Evolutionary conservation across 2,888 invertebrate species (phyloP), one percentile per base, ranked within the genome.

Genomic region (Orchesellides sinensis): DNA sequence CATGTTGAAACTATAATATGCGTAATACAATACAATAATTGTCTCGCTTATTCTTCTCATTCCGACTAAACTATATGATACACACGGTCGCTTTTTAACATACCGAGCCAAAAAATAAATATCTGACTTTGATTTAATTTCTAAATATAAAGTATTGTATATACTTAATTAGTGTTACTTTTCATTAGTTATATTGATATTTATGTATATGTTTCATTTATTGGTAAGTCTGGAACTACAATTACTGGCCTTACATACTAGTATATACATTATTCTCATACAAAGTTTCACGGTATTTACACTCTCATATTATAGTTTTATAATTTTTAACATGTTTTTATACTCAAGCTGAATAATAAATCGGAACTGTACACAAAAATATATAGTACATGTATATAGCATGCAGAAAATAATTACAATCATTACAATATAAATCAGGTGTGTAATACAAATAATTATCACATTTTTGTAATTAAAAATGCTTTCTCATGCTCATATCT

Each of bases 211-310:
- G 5, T 49, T 49, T 10, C 49, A 49, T n/a, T n/a, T n/a, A n/a
- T n/a, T n/a, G n/a, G n/a, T n/a, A n/a, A n/a, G 6, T n/a, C 49
- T 49, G 14, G 8, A 5, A 10, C 49, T 49, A n/a, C n/a, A 52
- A 19, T 52, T 52, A 17, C 17, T 17, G 19, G 54, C 69, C 75
- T 74, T 74, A 75, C 21, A 45, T 19, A 6, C 80, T 81, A 81
- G 21, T 82, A 82, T 82, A 35, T 82, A 82, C 81, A 82, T 82
- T 74, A 75, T 82, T 82, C 81, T 29, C 68, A 82, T 82, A 82
- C 81, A 82, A 69, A 66, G 68, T 73, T 68, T 69, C 74, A 69
- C 21, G 68, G 49, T 75, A 74, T 82, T 73, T 82, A 74, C 73
- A 82, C 68, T 68, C 61, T 77, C 77, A 69, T 35, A 59, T 49